Percentiles rank a stretch among this genome's conserved stretches.
Conservation (phyloP, 2,888 invertebrate genomes). For the Apoda limacodes region DNA sequence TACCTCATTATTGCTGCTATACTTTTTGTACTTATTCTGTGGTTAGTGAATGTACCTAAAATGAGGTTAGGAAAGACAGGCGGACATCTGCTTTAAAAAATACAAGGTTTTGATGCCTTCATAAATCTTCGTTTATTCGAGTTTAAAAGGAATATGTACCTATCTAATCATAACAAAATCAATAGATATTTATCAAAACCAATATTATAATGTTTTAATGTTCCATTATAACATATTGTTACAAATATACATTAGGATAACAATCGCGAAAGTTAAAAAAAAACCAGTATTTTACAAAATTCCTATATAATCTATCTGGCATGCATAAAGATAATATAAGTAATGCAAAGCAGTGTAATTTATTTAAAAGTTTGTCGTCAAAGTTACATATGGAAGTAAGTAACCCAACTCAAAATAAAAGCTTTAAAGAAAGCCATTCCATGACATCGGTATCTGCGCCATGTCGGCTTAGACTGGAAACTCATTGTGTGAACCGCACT, state of each 20-base stretch:
- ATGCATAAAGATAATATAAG: conserved; percentile 67
- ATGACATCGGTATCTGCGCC: too few relatives aligned
- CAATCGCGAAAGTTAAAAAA: too few relatives aligned
- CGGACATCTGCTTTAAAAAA: conserved; percentile 17
- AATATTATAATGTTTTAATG: too few relatives aligned
- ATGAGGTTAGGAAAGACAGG: conserved; percentile 21
- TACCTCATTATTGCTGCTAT: too few relatives aligned
- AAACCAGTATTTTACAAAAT: conserved; percentile 43
- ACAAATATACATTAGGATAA: conserved; percentile 21
- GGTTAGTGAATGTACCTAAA: conserved; percentile 1
- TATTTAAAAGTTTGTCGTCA: too few relatives aligned
- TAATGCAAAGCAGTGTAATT: conserved; percentile 63
- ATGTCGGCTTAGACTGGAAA: conserved; percentile 40
- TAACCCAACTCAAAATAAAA: conserved; percentile 55
- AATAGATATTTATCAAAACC: neutral
- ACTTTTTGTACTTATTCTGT: too few relatives aligned
- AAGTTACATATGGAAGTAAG: too few relatives aligned
- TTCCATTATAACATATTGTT: too few relatives aligned
- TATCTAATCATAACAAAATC: too few relatives aligned
- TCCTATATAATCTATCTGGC: conserved; percentile 57
- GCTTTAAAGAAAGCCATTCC: conserved; percentile 66
- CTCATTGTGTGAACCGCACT: conserved; percentile 49
- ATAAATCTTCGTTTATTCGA: too few relatives aligned
- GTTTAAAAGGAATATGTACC: too few relatives aligned
- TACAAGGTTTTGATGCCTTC: too few relatives aligned